These are phyloP conservation scores for Sphaerophoria rueppellii DNA, from an alignment of 2,888 invertebrate species.

Conservation along the genomic window DNA sequence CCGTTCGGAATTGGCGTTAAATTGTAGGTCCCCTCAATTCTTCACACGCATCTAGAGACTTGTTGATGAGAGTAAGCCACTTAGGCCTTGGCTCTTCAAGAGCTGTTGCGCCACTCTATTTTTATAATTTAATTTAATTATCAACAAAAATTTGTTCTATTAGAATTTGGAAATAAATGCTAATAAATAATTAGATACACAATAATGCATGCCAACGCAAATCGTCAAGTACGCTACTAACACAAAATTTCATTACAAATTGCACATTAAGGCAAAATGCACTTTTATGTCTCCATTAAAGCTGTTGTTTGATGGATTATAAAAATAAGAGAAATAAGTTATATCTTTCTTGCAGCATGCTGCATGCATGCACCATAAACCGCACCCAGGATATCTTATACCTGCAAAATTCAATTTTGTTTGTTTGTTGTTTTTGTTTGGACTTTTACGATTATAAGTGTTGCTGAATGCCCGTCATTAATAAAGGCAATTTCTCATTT, in stretches of 20 bases:
- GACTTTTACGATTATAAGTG: neutral
- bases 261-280: constrained; percentile 13
- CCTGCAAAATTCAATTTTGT: neutral
- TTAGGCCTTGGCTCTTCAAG: no score
- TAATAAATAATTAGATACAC: neutral
- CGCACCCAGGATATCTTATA: constrained; percentile 21
- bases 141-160: no score
- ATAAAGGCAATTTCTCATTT: constrained; percentile 49
- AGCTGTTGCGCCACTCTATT: no score
- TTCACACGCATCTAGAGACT: no score
- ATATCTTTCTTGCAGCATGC: neutral
- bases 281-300: neutral
- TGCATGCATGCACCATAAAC: neutral
- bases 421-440: constrained; percentile 2
- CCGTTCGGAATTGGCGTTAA: no score
- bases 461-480: constrained; percentile 37
- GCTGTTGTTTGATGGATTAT: constrained; percentile 9
- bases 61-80: no score
- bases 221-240: neutral
- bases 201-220: neutral
- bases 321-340: neutral
- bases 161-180: neutral
- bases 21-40: no score
- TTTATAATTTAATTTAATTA: no score
- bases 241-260: neutral